phyloP scores from a whole-genome alignment of 2,888 invertebrate species.

The Sicus ferrugineus region DNA sequence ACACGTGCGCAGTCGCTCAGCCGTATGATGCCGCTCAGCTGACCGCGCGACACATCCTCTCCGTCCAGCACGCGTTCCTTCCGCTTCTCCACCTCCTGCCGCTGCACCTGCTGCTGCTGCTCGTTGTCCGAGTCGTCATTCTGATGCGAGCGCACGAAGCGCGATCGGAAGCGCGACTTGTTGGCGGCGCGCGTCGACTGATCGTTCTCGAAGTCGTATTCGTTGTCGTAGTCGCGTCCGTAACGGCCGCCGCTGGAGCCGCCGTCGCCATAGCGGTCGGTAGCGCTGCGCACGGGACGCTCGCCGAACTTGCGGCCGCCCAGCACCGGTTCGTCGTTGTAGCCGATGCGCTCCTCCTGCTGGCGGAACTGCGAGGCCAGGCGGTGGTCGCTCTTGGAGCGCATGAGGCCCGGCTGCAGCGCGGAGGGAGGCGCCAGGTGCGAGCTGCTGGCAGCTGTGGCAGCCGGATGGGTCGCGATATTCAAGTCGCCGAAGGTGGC shows the following conservation, averaged over 20 bases:
- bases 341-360: conserved; percentile 81
- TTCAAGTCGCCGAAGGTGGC: conserved; percentile 90
- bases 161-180: conserved; percentile 74
- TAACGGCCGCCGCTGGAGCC: conserved; percentile 61
- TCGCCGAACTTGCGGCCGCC: conserved; percentile 83
- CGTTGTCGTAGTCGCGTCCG: conserved; percentile 64
- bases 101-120: conserved; percentile 71
- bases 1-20: conserved; percentile 87
- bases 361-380: conserved; percentile 87
- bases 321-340: conserved; percentile 75
- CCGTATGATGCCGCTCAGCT: conserved; percentile 88
- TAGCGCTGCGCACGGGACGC: conserved; percentile 66
- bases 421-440: conserved; percentile 70
- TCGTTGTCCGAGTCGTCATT: conserved; percentile 84
- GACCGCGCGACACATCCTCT: conserved; percentile 86
- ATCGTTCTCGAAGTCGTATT: conserved; percentile 76
- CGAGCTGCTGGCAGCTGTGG: conserved; percentile 64
- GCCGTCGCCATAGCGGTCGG: conserved; percentile 65
- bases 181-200: conserved; percentile 69
- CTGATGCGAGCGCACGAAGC: conserved; percentile 74
- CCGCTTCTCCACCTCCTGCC: conserved; percentile 68
- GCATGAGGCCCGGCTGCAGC: conserved; percentile 82
- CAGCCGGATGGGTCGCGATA: conserved; percentile 71
- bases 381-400: conserved; percentile 93
- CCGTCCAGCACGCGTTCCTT: conserved; percentile 83